Evolutionary conservation across 2,797 vertebrate genomes (phyloP).

Genomic region (Apogon talboti): DNA sequence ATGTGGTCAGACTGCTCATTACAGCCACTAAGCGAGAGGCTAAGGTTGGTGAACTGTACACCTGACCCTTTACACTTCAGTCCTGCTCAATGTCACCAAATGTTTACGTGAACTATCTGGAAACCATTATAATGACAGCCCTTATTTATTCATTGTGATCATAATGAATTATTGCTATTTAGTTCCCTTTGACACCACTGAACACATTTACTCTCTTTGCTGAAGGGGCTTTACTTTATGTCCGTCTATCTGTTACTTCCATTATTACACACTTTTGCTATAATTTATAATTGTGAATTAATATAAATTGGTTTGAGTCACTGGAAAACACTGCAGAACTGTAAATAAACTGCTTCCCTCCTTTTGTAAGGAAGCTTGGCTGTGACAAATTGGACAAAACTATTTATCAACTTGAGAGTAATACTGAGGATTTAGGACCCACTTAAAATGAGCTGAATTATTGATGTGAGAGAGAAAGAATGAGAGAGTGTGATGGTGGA

Average conservation of each 20-base stretch:
- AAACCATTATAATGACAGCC: neutral
- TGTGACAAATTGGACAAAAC: neutral
- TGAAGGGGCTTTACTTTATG: too few relatives aligned
- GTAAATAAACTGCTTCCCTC: neutral
- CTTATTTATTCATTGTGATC: neutral
- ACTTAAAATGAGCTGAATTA: conserved; percentile 51
- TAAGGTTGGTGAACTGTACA: conserved; percentile 29
- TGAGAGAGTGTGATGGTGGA: neutral
- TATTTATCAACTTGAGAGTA: conserved; percentile 5
- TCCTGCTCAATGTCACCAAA: conserved; percentile 3
- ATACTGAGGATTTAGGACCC: conserved; percentile 32
- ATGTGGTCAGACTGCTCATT: conserved; percentile 62
- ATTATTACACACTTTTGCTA: too few relatives aligned
- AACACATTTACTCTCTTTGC: too few relatives aligned
- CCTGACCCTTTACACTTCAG: conserved; percentile 37
- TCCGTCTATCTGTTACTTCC: too few relatives aligned
- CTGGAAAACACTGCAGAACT: too few relatives aligned
- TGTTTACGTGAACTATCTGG: neutral
- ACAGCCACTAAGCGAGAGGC: conserved; percentile 46
- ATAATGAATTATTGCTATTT: too few relatives aligned
- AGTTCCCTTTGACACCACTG: neutral
- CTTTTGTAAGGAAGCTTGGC: neutral
- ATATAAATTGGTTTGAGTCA: too few relatives aligned
- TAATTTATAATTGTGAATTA: too few relatives aligned
- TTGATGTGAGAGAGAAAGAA: conserved; percentile 23